Conservation (phyloP, 2,113 vertebrate species). For the Balaeniceps rex region DNA sequence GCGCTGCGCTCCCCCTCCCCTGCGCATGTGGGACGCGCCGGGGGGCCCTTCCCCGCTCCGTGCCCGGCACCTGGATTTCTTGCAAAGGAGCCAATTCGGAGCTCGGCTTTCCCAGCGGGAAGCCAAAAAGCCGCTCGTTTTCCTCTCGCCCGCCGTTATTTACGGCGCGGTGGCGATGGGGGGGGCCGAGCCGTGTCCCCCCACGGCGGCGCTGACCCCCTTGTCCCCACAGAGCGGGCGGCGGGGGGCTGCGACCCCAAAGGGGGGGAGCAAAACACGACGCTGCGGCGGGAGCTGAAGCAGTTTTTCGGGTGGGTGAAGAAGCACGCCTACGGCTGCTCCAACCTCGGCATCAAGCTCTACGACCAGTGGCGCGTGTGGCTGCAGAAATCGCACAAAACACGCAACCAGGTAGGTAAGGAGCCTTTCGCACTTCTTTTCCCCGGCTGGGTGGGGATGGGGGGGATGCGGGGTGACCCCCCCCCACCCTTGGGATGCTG, state of each 20-base stretch:
- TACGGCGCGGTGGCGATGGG: rapidly evolving
- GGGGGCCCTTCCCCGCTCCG: not conserved
- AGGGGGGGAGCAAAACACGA: slow-evolving; percentile 91
- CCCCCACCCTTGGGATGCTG: not conserved
- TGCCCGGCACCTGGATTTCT: slow-evolving; percentile 69
- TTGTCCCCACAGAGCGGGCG: slow-evolving; percentile 68
- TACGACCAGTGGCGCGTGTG: slow-evolving; percentile 98
- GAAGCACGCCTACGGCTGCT: slow-evolving; percentile 93
- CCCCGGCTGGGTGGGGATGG: not conserved
- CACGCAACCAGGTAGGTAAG: slow-evolving; percentile 98
- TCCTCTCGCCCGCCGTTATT: not conserved
- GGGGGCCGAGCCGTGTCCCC: rapidly evolving
- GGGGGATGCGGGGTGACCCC: not conserved
- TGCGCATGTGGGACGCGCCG: not conserved
- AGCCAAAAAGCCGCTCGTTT: not conserved
- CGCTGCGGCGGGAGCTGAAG: slow-evolving; percentile 92
- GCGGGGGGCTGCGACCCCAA: slow-evolving; percentile 90
- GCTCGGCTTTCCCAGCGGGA: slow-evolving; percentile 36
- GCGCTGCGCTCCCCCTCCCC: not conserved
- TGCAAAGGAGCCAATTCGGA: slow-evolving; percentile 54
- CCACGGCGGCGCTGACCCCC: not conserved
- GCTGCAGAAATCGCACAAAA: slow-evolving; percentile 98
- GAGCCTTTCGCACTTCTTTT: slow-evolving; percentile 55
- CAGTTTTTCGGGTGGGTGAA: slow-evolving; percentile 98
- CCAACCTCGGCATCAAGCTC: slow-evolving; percentile 95